Evolutionary conservation across 2,888 invertebrate species (phyloP), one percentile per base, ranked within the genome.

Genomic region (Drosophila melanosoma): DNA sequence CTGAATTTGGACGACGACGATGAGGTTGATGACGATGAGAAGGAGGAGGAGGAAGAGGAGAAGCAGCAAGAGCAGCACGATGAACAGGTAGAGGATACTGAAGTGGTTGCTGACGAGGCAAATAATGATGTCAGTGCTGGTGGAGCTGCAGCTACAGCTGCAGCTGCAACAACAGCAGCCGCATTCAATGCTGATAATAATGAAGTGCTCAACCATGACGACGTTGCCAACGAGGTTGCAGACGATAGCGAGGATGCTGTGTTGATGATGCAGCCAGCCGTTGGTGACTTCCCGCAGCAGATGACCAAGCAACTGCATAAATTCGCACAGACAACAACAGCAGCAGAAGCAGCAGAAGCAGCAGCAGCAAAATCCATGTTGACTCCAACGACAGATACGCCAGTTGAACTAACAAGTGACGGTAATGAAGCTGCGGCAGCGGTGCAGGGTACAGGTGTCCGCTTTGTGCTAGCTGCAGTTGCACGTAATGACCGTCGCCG

Each of bases 1-100:
- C 77, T 91, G 76, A 91, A 90, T 76, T 78, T 82, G 64, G 84
- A 73, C 65, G 81, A 76, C 26, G 84, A 79, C 40, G 87, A 82
- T 42, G 86, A 70, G 6, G 85, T 64, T 7, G 78, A 69, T 17
- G 81, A 67, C 7, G 76, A 75, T 2, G 83, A 70, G 3, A 65
- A 57, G 5, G 74, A 36, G 1, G 77, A 12, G 20, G 81, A 53
- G 40, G 29, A 35, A 40, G 53, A 29, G 12, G 53, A 15, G 5
- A 33, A 58, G 15, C 42, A 48, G 42, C 48, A 52, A 5, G 20
- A 29, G 20, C 17, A 33, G 12, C n/a, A 23, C 11, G 60, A n/a
- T 10, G 62, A 61, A 23, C 40, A 49, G 38, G 53, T 56, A 35
- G 75, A 65, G 36, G 67, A 77, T 49, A 33, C 63, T 68, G 71